A percentile compares a stretch with the other conserved stretches of the same genome.
These are phyloP conservation scores for Dermolepida albohirtum DNA, from an alignment of 2,888 invertebrate genomes.

Conservation along the genomic window DNA sequence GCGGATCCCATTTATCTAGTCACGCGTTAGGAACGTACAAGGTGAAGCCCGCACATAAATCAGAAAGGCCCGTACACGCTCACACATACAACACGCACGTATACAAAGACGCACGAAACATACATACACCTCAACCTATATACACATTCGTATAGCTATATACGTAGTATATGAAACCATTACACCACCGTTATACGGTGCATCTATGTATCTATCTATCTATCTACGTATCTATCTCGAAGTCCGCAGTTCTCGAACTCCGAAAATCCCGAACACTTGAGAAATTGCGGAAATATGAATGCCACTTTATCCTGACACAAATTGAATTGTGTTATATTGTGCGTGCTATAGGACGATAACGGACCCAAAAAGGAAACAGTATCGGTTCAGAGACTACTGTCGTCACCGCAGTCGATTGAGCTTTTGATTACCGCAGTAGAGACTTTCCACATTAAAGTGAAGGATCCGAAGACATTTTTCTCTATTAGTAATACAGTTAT, in stretches of 20 bases:
- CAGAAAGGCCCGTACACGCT: conserved; percentile 38
- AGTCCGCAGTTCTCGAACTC: conserved; percentile 26
- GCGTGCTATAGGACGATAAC: conserved; percentile 43
- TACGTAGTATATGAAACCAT: no score
- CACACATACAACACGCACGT: conserved; percentile 13
- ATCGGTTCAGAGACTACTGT: conserved; percentile 35
- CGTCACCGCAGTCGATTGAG: conserved; percentile 12
- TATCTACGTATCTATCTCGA: conserved; percentile 28
- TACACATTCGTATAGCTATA: no score
- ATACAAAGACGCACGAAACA: no score
- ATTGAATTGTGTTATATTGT: conserved; percentile 44
- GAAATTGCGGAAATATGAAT: conserved; percentile 44
- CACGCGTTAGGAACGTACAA: conserved; percentile 49
- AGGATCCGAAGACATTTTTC: conserved; percentile 10
- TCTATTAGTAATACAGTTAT: conserved; percentile 13
- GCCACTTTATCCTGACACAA: conserved; percentile 43
- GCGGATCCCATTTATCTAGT: conserved; percentile 51
- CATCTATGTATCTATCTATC: neutral
- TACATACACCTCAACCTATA: neutral
- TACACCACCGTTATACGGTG: neutral
- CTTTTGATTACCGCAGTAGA: conserved; percentile 30
- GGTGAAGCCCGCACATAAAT: conserved; percentile 49
- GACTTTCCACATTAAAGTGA: conserved; percentile 31
- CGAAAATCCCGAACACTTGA: conserved; percentile 39
- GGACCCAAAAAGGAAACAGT: conserved; percentile 47